Conservation (phyloP, 2,797 vertebrate species). For the Poecilia picta region DNA sequence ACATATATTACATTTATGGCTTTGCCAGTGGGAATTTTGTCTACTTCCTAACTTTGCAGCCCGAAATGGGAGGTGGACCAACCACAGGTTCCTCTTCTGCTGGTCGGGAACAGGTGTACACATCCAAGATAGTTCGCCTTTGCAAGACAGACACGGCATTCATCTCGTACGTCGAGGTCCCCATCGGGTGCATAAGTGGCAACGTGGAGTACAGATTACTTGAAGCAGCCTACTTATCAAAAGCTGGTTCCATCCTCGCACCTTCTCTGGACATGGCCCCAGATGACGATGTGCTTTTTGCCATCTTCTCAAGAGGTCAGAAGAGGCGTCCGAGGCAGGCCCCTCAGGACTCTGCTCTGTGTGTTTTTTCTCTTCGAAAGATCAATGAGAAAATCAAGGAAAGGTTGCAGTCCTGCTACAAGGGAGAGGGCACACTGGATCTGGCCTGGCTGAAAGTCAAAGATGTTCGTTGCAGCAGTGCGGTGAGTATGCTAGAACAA, state of each 20-base stretch:
- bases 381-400: constrained; percentile 98
- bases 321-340: constrained; percentile 93
- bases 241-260: constrained; percentile 91
- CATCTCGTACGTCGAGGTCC: constrained; percentile 97
- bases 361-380: constrained; percentile 93
- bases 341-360: constrained; percentile 93
- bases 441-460: constrained; percentile 99
- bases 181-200: constrained; percentile 91
- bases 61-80: constrained; percentile 93
- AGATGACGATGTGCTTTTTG: constrained; percentile 93
- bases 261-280: constrained; percentile 87
- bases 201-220: constrained; percentile 96
- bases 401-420: constrained; percentile 96
- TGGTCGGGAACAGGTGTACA: constrained; percentile 95
- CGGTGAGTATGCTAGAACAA: constrained; percentile 85
- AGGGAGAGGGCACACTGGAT: constrained; percentile 95
- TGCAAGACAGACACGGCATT: constrained; percentile 97
- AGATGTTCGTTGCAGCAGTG: constrained; percentile 96
- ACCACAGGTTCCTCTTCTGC: constrained; percentile 86
- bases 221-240: constrained; percentile 95
- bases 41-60: constrained; percentile 96
- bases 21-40: constrained; percentile 98
- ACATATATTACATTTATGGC: constrained; percentile 98
- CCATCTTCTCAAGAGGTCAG: constrained; percentile 97
- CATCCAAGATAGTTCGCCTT: constrained; percentile 95